These are phyloP conservation scores for Molossus molossus DNA, from an alignment of 2,797 vertebrate genomes.

Conservation along the genomic window DNA sequence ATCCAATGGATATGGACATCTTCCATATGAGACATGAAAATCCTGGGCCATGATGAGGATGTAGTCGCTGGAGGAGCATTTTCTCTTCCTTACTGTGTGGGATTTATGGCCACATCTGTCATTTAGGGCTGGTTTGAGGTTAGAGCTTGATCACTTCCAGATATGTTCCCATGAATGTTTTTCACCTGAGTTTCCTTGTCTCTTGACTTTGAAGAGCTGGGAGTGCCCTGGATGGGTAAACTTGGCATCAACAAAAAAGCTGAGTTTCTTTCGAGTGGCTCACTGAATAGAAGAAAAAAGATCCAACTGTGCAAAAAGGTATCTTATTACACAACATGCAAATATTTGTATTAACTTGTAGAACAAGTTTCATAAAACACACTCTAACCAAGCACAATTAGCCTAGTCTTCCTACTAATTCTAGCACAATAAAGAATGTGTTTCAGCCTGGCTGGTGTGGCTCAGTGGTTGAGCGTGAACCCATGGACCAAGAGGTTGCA, in stretches of 20 bases:
- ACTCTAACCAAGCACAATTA: slow-evolving; percentile 12
- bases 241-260: slow-evolving; percentile 83
- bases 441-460: not conserved
- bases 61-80: not conserved
- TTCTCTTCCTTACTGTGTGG: slow-evolving; percentile 1
- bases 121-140: not conserved
- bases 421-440: not conserved
- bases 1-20: not conserved
- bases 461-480: no score
- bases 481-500: no score
- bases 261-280: slow-evolving; percentile 83
- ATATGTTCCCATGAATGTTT: not conserved
- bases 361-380: slow-evolving; percentile 68
- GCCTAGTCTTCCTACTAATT: slow-evolving; percentile 14
- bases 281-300: slow-evolving; percentile 77
- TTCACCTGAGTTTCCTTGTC: slow-evolving; percentile 21
- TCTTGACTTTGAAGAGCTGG: slow-evolving; percentile 72
- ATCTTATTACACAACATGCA: slow-evolving; percentile 28
- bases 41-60: not conserved
- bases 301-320: slow-evolving; percentile 79
- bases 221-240: slow-evolving; percentile 79
- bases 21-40: not conserved
- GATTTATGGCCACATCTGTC: not conserved
- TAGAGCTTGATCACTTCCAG: slow-evolving; percentile 4
- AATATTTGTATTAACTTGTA: slow-evolving; percentile 62